phyloP scores from a whole-genome alignment of 1,140 invertebrate species.

The Drosophila oshimai region DNA sequence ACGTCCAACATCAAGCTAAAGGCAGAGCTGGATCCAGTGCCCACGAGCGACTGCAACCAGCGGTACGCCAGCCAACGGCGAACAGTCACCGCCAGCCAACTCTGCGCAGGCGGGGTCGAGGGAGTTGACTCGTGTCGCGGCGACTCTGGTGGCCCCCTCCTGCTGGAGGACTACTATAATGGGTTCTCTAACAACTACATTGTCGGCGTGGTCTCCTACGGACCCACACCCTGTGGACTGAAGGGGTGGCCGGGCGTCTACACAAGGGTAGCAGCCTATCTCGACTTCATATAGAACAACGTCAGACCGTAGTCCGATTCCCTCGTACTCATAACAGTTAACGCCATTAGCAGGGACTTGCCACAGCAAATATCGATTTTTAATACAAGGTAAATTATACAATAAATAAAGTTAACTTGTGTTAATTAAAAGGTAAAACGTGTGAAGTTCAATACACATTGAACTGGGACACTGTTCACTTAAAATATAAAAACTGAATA shows the following conservation, averaged over 20 bases:
- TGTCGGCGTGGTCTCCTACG: slow-evolving; percentile 89
- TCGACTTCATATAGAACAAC: slow-evolving; percentile 87
- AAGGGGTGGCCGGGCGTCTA: slow-evolving; percentile 90
- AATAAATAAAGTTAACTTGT: slow-evolving; percentile 64
- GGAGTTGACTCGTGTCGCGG: slow-evolving; percentile 85
- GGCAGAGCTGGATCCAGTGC: slow-evolving; percentile 53
- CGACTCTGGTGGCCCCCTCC: slow-evolving; percentile 85
- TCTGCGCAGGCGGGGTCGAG: slow-evolving; percentile 86
- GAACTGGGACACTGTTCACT: slow-evolving; percentile 44
- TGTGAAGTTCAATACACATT: slow-evolving; percentile 36
- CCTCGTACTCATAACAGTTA: not conserved
- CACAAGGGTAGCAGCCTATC: slow-evolving; percentile 87
- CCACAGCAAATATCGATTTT: slow-evolving; percentile 26
- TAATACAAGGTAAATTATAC: slow-evolving; percentile 59
- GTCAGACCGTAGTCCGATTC: slow-evolving; percentile 49
- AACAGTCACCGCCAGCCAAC: slow-evolving; percentile 74
- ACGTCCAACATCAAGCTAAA: slow-evolving; percentile 63
- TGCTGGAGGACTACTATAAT: slow-evolving; percentile 42
- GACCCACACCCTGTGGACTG: slow-evolving; percentile 88
- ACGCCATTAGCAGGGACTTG: not conserved
- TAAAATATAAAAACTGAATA: slow-evolving; percentile 36
- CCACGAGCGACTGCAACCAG: slow-evolving; percentile 24
- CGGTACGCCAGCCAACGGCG: slow-evolving; percentile 48
- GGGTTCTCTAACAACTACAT: slow-evolving; percentile 77
- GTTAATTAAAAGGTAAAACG: slow-evolving; percentile 36